A percentile compares a stretch with the other conserved stretches of the same genome.
Conservation (phyloP, 2,888 invertebrate genomes). For the Synergus itoensis region DNA sequence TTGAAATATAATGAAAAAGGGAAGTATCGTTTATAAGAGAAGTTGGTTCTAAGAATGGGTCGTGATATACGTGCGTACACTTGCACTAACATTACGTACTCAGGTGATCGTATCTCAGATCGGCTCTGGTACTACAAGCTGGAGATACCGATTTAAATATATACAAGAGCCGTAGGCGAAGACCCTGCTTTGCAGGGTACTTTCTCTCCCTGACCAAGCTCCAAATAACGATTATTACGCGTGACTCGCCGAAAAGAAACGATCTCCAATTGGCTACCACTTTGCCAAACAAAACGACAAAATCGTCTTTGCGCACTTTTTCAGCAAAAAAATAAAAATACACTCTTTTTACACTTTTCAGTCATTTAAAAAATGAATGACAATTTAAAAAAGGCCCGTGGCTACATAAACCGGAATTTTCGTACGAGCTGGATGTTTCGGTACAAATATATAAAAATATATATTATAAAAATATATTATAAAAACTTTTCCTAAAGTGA, state of each 20-base stretch:
- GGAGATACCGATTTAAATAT: constrained; percentile 60
- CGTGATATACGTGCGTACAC: constrained; percentile 40
- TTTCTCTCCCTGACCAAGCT: constrained; percentile 66
- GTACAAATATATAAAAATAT: neutral
- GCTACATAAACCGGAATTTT: no score
- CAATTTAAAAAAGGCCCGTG: no score
- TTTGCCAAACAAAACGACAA: constrained; percentile 37
- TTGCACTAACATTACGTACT: constrained; percentile 49
- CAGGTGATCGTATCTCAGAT: constrained; percentile 31
- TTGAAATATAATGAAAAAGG: neutral
- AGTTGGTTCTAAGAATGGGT: constrained; percentile 8
- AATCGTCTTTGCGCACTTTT: neutral
- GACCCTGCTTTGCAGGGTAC: constrained; percentile 57
- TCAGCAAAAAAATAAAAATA: neutral
- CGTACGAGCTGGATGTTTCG: neutral
- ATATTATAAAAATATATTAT: no score
- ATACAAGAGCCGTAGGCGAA: constrained; percentile 62
- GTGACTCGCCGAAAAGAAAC: constrained; percentile 67
- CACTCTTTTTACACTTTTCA: no score
- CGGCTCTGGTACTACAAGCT: constrained; percentile 31
- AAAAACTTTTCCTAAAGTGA: no score
- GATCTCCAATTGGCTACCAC: constrained; percentile 33
- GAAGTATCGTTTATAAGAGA: neutral
- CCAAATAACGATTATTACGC: constrained; percentile 71
- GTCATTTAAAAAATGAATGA: no score